Base-by-base conservation (phyloP, 2,888 invertebrate species). In the Cyrtodaria siliqua region DNA sequence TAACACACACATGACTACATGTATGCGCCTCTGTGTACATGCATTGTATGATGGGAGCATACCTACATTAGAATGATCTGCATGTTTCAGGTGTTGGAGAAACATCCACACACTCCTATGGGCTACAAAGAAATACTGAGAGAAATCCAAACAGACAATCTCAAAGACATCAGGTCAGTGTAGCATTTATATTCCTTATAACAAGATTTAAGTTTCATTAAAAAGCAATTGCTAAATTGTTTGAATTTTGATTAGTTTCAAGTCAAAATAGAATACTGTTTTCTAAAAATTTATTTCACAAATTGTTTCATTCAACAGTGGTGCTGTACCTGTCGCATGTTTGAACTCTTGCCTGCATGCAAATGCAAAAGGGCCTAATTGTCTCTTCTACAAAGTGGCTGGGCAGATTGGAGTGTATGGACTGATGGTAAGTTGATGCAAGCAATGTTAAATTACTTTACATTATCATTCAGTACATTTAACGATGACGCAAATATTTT, bases 341-440 rank as follows among this genome's bases (percentile, higher is more conserved):
- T 72, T 92, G 49, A 90, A 88, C 79, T 86, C 91, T 16, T 87
- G 89, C 87, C 81, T 92, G 8, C 90, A 91, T 81, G 85, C 89
- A 3, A 87, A 90, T 75, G 89, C 91, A 4, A 84, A 87, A 72
- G 90, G 90, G 14, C 72, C 85, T 27, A 87, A 88, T 38, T 84
- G 86, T 55, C 75, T 88, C 59, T 91, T 92, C 79, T 92, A 91
- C 77, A 98, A 97, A 72, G 97, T 97, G 24, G 96, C 95, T 0
- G 97, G 97, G 87, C 69, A 84, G 29, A 77, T 82, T 38, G 90
- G 88, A 26, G 87, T 87, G 16, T 90, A 89, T 84, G 90, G 90
- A 18, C 74, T 90, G 14, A 88, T 82, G 87, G 90, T 90, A 69
- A 66, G 77, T 60, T n/a, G n/a, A n/a, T n/a, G n/a, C n/a, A n/a